Evolutionary conservation across 2,888 invertebrate genomes (phyloP), one percentile per base, ranked within the genome.

Genomic region (Drosophila mimica): DNA sequence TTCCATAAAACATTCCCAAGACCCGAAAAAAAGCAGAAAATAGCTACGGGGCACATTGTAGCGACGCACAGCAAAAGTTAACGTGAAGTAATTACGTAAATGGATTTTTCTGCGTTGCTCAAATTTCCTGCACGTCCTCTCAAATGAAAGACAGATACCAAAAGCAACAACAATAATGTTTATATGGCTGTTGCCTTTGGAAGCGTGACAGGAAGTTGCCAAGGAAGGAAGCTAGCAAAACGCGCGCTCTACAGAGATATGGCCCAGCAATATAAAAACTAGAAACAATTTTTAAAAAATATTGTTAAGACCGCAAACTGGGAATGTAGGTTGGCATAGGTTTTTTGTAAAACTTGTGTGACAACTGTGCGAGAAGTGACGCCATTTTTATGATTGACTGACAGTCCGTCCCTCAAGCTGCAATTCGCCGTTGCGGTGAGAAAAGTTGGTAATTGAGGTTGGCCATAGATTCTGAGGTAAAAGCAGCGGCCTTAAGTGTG

Each of bases 81-180:
- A 82, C 85, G 70, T 72, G 62, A 89, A 89, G 90, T 88, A 88
- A 88, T 88, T 88, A 88, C 90, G 90, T 90, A 88, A 88, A 90
- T 88, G 88, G 88, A 85, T 90, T 90, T 89, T 76, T 72, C 74
- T 77, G 76, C 80, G 77, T 74, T 81, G 86, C 90, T 89, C 91
- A 79, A 90, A 88, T 90, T 90, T 88, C 90, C 88, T 82, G 79
- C 83, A 89, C 88, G 75, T 82, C 79, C 65, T 73, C 71, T 74
- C 67, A 58, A 87, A 72, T 81, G 78, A 81, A 78, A 72, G 73
- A 63, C 58, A 67, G 76, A 63, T 79, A 74, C 40, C 64, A 61
- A 34, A 49, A 73, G 43, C 69, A 69, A 61, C 46, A 63, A 65
- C 66, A 71, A 58, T 70, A 68, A 84, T 89, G 74, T 89, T 84